Base-by-base conservation (phyloP, 1,140 invertebrate genomes). In the Drosophila kanapiae region DNA sequence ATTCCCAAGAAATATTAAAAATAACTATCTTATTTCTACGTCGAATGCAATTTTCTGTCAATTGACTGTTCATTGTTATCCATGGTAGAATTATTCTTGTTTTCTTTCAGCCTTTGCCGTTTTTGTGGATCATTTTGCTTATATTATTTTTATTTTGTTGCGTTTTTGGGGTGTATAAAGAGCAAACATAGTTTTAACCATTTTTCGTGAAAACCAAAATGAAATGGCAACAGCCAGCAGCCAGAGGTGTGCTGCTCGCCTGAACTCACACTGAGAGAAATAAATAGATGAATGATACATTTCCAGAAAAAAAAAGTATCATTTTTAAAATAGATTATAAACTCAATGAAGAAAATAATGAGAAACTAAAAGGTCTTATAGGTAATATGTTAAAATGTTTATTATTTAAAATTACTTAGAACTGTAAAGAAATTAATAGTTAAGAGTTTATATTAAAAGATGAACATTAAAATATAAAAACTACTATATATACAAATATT, bases 181-280 rank as follows among this genome's bases (percentile, higher is more conserved):
- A 56, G 49, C 57, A 78, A 71, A 78, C 47, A 71, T 78, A 84
- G 85, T 87, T 87, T 87, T 67, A 80, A 88, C 67, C 38, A 88
- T 80, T 87, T 54, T 87, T 72, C 57, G 77, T 71, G 68, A 79
- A 78, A 88, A 80, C 74, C 72, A 74, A 87, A 87, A 87, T 88
- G 80, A 75, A 87, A 87, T 84, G 67, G 47, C 79, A 85, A 86
- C 74, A 84, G 74, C 82, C 75, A 58, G 31, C 57, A 63, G 74
- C 57, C 68, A 74, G 29, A 59, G 48, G 59, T 59, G 48, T 51
- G 59, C 38, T 37, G 48, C 58, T 57, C 54, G 42, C 40, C 37
- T 53, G 45, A 40, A 68, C 48, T 40, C 8, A n/a, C 62, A 58
- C 42, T 37, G 27, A 35, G 10, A 43, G 8, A 71, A 56, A 62